Conservation (phyloP, 2,888 invertebrate genomes). For the Pyrrhosoma nymphula region DNA sequence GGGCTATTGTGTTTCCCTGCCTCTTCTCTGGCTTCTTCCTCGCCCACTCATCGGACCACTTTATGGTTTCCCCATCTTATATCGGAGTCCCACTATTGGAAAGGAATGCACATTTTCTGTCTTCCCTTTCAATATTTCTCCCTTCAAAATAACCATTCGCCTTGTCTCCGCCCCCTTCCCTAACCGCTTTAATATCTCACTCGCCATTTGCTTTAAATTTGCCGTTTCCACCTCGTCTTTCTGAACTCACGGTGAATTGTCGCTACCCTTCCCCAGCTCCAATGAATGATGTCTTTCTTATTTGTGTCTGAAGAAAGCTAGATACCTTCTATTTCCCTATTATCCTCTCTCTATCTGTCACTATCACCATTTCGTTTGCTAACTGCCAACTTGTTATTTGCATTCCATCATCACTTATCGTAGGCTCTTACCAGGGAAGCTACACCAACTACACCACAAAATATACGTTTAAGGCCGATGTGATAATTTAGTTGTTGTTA, state of each 20-base stretch:
- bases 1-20: too few relatives aligned
- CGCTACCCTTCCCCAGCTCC: not conserved
- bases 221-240: constrained; percentile 30
- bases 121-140: not conserved
- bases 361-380: too few relatives aligned
- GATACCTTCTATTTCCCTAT: not conserved
- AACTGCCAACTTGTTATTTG: too few relatives aligned
- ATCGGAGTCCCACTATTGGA: too few relatives aligned
- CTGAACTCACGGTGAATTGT: not conserved
- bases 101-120: not conserved
- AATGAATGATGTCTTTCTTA: constrained; percentile 15
- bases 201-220: constrained; percentile 50
- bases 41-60: too few relatives aligned
- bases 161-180: not conserved
- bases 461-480: too few relatives aligned
- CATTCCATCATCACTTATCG: too few relatives aligned
- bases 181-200: constrained; percentile 32
- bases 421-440: too few relatives aligned
- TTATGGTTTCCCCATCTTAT: too few relatives aligned
- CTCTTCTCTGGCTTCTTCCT: too few relatives aligned
- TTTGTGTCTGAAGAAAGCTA: not conserved
- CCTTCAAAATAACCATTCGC: not conserved
- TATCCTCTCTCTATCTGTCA: not conserved
- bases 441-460: too few relatives aligned
- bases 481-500: too few relatives aligned